A percentile compares a stretch with the other conserved stretches of the same genome.
phyloP scores from a whole-genome alignment of 1,140 invertebrate genomes.

The Mizuhopecten yessoensis region DNA sequence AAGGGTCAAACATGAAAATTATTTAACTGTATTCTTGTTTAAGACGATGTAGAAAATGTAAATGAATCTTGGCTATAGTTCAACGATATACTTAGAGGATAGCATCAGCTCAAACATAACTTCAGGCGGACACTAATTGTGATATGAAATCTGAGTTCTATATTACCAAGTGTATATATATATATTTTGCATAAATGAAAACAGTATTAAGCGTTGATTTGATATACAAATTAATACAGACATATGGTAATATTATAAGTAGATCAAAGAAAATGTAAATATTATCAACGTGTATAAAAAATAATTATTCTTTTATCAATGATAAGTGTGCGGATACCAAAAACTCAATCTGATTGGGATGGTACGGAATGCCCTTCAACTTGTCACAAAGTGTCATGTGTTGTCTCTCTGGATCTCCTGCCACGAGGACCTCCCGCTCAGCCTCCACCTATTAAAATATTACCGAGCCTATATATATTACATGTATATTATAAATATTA shows the following conservation, averaged over 20 bases:
- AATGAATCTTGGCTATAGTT: no score
- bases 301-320: constrained; percentile 43
- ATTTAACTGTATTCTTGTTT: no score
- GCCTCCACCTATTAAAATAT: constrained; percentile 55
- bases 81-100: no score
- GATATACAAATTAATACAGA: not conserved
- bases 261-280: not conserved
- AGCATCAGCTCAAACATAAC: no score
- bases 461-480: not conserved
- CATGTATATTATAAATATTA: not conserved
- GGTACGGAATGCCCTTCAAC: constrained; percentile 91
- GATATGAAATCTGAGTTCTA: no score
- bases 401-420: constrained; percentile 92
- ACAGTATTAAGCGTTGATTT: not conserved
- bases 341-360: constrained; percentile 88
- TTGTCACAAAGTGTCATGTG: constrained; percentile 87
- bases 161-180: not conserved
- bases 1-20: no score
- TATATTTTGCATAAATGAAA: not conserved
- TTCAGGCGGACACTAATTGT: no score
- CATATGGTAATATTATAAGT: not conserved
- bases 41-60: no score
- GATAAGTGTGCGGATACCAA: constrained; percentile 76
- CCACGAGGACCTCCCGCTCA: constrained; percentile 87
- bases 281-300: not conserved